Base-by-base conservation (phyloP, 2,797 vertebrate genomes). In the Myripristis murdjan region DNA sequence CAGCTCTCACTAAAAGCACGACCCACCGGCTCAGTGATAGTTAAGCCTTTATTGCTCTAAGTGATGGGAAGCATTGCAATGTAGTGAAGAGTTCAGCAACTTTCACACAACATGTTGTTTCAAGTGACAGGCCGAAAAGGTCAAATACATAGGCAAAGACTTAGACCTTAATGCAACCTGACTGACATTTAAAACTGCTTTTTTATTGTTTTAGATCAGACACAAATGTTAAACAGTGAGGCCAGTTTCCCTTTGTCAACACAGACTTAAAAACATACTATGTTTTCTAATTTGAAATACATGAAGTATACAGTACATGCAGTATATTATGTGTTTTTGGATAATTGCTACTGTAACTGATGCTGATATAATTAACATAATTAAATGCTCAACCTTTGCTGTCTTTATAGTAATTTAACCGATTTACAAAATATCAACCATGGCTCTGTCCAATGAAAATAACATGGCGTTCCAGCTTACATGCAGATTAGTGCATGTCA, bases 31-130 rank as follows among this genome's bases (percentile, higher is more conserved):
- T 67, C 67, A 14, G 35, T 75, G 57, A 77, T 55, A 46, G 20
- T 26, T 61, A 16, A 49, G 24, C 68, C 37, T 35, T 70, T 77
- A 55, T 59, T 67, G 52, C 53, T 65, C 56, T 31, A 83, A 69
- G 37, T 35, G 68, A 44, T 56, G 23, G 58, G 76, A 86, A 71
- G 61, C 35, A 54, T 49, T 57, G 31, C 55, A 62, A 64, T 3
- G 4, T 18, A 20, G 26, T 9, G 5, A 18, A 11, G 24, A 57
- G 55, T 65, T 65, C 52, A 62, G 71, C 51, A 10, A 46, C 49
- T 61, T 22, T 9, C n/a, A 74, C 61, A 63, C 43, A 76, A 46
- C 1, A 0, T 64, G 49, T 84, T 75, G 20, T 43, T 72, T 46
- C 6, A 67, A 75, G 22, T 43, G 47, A 46, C 6, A 3, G 35